Percentiles rank a stretch among this genome's conserved stretches.
Evolutionary conservation across 2,113 vertebrate species (phyloP).

Genomic region (Laterallus jamaicensis): DNA sequence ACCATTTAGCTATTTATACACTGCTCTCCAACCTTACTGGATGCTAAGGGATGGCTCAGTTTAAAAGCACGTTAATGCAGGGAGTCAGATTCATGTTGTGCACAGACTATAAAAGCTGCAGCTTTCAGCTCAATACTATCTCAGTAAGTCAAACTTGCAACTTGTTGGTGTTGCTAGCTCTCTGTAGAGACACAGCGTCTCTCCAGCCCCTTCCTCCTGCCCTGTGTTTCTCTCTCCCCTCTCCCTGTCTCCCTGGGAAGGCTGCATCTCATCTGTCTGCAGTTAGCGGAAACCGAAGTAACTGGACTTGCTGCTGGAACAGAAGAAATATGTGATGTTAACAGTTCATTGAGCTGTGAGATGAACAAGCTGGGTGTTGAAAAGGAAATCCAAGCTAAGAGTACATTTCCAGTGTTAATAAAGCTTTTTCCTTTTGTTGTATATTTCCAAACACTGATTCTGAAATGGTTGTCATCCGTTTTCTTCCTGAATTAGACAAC

Average conservation of each 20-base stretch:
- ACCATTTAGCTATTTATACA: neutral
- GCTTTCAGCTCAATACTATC: neutral
- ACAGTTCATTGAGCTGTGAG: constrained; percentile 82
- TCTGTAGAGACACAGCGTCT: neutral
- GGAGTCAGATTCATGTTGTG: neutral
- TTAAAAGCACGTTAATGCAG: neutral
- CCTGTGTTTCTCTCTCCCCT: neutral
- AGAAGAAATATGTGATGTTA: constrained; percentile 79
- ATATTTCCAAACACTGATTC: constrained; percentile 68
- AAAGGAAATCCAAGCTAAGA: constrained; percentile 72
- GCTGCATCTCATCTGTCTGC: constrained; percentile 68
- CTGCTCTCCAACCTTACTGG: neutral
- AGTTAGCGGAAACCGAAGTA: constrained; percentile 59
- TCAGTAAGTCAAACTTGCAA: neutral
- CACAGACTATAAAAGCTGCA: neutral
- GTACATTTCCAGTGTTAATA: constrained; percentile 75
- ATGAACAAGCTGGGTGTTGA: constrained; percentile 78
- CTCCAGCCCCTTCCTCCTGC: neutral
- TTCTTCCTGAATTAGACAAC: constrained; percentile 65
- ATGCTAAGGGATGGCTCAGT: neutral
- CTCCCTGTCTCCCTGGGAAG: constrained; percentile 22
- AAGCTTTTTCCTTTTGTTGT: constrained; percentile 71
- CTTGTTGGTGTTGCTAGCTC: neutral
- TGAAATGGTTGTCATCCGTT: constrained; percentile 56
- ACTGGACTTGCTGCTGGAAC: constrained; percentile 71